Percentiles rank a stretch among this genome's conserved stretches.
These are phyloP conservation scores for Bursaphelenchus okinawaensis DNA, from an alignment of 2,888 invertebrate genomes.

Conservation along the genomic window DNA sequence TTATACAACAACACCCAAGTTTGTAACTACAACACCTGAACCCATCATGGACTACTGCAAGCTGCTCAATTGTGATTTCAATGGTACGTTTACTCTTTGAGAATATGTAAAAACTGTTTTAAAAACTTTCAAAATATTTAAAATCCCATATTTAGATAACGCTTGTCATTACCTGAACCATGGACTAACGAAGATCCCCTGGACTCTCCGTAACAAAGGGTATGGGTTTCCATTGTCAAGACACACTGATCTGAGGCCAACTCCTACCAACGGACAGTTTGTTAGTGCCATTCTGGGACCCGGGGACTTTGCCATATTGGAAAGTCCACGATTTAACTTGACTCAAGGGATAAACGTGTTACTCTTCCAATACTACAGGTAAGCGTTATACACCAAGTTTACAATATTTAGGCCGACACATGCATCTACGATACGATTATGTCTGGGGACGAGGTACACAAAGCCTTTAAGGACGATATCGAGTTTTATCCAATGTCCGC, in stretches of 20 bases:
- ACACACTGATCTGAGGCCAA: constrained; percentile 46
- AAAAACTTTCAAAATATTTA: constrained; percentile 7
- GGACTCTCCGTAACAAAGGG: constrained; percentile 49
- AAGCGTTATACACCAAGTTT: background rate
- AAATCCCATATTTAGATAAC: constrained; percentile 35
- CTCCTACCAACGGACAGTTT: constrained; percentile 50
- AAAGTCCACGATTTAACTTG: constrained; percentile 51
- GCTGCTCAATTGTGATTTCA: constrained; percentile 52
- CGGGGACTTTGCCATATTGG: constrained; percentile 54
- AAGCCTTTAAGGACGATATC: constrained; percentile 48
- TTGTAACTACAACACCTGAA: constrained; percentile 19
- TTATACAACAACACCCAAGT: constrained; percentile 22
- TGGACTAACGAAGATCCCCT: constrained; percentile 54
- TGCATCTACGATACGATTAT: constrained; percentile 46
- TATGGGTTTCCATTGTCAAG: constrained; percentile 54
- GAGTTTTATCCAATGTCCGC: constrained; percentile 51
- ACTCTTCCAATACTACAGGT: constrained; percentile 46
- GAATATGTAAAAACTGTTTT: background rate
- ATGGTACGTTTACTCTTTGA: constrained; percentile 31
- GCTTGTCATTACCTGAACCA: constrained; percentile 55
- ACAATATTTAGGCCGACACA: constrained; percentile 44
- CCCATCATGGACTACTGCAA: constrained; percentile 40
- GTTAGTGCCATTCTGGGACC: constrained; percentile 52
- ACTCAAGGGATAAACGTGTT: constrained; percentile 52
- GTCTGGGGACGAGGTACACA: constrained; percentile 41